Percentiles rank a stretch among this genome's conserved stretches.
Evolutionary conservation across 2,113 vertebrate species (phyloP).

Genomic region (Oryzias celebensis): DNA sequence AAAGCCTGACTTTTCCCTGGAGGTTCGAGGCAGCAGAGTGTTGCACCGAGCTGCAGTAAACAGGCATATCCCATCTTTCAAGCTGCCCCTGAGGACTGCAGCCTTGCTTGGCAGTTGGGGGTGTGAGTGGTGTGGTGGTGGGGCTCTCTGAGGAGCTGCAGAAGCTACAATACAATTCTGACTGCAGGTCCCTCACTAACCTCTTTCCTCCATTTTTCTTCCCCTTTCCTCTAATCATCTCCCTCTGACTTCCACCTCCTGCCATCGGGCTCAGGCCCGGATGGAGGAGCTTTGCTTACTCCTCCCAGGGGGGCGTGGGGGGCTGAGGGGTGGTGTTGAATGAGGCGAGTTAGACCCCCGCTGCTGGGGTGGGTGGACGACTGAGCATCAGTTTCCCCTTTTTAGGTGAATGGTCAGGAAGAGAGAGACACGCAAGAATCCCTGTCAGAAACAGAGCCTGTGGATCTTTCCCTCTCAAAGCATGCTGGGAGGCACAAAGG

Average conservation of each 20-base stretch:
- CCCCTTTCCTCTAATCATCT: constrained; percentile 45
- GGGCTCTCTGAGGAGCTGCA: constrained; percentile 16
- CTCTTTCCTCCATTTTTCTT: constrained; percentile 22
- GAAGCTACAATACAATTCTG: constrained; percentile 37
- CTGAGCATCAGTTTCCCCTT: constrained; percentile 26
- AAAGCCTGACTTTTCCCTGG: constrained; percentile 26
- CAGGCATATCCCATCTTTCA: constrained; percentile 44
- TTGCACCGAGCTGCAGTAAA: constrained; percentile 38
- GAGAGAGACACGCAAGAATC: constrained; percentile 5
- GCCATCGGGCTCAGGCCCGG: constrained; percentile 1
- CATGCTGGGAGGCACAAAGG: constrained; percentile 11
- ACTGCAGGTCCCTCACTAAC: constrained; percentile 17
- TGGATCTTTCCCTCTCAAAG: constrained; percentile 13
- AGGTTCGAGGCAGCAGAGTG: constrained; percentile 16
- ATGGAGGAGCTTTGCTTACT: constrained; percentile 25
- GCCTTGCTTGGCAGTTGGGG: constrained; percentile 13
- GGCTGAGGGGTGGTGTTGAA: not conserved
- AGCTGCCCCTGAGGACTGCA: constrained; percentile 28
- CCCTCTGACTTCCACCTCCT: constrained; percentile 31
- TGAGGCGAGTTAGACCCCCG: constrained; percentile 25
- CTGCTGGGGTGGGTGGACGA: constrained; percentile 12
- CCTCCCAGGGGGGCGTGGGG: constrained; percentile 1
- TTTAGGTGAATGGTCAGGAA: not conserved
- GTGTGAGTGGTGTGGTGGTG: constrained; percentile 16
- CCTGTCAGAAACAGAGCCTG: constrained; percentile 4